Evolutionary conservation across 1,140 invertebrate genomes (phyloP).

Genomic region (Zaprionus davidi): DNA sequence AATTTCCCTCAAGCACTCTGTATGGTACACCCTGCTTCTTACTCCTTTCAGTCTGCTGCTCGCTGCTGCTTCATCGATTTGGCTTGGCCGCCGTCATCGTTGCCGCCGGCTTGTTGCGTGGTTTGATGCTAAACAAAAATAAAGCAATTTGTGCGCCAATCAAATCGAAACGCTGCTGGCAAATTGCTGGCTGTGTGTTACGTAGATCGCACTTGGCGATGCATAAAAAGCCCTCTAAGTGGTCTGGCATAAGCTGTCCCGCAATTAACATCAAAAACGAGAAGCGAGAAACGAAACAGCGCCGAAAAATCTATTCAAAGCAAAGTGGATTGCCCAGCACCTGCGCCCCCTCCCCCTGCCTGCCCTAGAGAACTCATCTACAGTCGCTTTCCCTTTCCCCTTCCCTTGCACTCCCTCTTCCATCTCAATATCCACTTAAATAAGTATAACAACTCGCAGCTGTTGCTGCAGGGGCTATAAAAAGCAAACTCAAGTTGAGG

Average conservation of each 20-base stretch:
- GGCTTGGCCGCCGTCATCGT: background rate
- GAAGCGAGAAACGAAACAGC: background rate
- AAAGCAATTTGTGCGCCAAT: conserved; percentile 53
- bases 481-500: conserved; percentile 28
- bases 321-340: conserved; percentile 19
- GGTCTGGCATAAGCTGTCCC: conserved; percentile 20
- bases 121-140: conserved; percentile 40
- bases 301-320: conserved; percentile 28
- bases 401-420: background rate
- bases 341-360: background rate
- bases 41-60: conserved; percentile 3
- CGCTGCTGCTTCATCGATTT: conserved; percentile 16
- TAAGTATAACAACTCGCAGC: conserved; percentile 33
- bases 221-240: conserved; percentile 32
- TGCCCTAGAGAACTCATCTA: background rate
- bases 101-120: conserved; percentile 19
- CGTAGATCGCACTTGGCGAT: conserved; percentile 22
- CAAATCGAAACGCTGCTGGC: conserved; percentile 44
- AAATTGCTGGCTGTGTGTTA: conserved; percentile 12
- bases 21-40: background rate
- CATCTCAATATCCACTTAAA: conserved; percentile 28
- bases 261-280: conserved; percentile 47
- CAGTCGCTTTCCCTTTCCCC: background rate
- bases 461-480: conserved; percentile 42
- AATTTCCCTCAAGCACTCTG: background rate